Evolutionary conservation across 1,140 invertebrate genomes (phyloP).

Genomic region (Macrobrachium rosenbergii): DNA sequence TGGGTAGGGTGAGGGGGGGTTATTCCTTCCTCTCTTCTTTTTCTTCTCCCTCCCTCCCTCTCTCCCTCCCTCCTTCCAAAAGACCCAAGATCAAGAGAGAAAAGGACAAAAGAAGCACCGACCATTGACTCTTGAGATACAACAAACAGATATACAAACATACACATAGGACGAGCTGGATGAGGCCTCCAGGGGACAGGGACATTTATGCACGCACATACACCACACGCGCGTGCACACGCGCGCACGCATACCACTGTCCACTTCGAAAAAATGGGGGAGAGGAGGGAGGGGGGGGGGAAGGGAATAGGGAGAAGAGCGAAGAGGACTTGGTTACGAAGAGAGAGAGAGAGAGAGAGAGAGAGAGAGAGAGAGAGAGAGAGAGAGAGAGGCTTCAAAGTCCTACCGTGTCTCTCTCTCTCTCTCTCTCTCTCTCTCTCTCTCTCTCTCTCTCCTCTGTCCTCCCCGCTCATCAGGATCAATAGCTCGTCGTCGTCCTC

Average conservation of each 20-base stretch:
- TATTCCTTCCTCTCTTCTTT: neutral
- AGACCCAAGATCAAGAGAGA: neutral
- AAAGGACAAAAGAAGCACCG: neutral
- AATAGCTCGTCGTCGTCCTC: neutral
- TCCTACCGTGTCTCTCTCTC: constrained; percentile 20
- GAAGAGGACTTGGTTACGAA: neutral
- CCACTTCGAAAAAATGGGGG: neutral
- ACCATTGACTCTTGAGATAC: too few species aligned
- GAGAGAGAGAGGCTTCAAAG: neutral
- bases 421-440: constrained; percentile 14
- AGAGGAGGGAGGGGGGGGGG: neutral
- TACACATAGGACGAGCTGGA: neutral
- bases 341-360: constrained; percentile 4
- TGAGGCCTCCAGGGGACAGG: neutral
- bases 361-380: neutral
- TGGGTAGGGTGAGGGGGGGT: neutral
- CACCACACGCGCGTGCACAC: too few species aligned
- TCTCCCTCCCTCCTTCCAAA: neutral
- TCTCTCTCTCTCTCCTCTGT: neutral
- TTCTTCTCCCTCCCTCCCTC: neutral
- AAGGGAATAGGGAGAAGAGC: neutral
- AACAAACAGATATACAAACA: neutral
- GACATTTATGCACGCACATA: too few species aligned
- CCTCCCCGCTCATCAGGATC: neutral
- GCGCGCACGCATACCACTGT: too few species aligned